phyloP scores from a whole-genome alignment of 2,797 vertebrate species.

The Silurus lanzhouensis region DNA sequence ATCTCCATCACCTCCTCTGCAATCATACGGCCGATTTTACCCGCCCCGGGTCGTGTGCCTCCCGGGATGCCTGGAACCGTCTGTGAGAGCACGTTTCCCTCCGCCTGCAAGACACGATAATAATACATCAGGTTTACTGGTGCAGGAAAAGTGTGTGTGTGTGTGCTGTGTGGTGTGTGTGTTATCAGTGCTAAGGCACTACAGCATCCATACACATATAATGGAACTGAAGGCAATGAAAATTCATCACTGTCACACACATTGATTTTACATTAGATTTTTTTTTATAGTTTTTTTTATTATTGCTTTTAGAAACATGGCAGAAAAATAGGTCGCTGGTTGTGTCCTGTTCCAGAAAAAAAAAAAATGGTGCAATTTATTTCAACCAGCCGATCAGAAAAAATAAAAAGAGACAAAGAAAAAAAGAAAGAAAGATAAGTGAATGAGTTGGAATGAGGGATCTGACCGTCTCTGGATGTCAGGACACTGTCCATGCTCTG shows the following conservation, averaged over 20 bases:
- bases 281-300: too few relatives aligned
- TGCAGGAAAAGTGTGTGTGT: too few relatives aligned
- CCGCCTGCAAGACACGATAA: constrained; percentile 73
- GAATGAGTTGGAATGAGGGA: neutral
- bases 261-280: too few relatives aligned
- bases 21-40: constrained; percentile 99
- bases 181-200: neutral
- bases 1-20: constrained; percentile 99
- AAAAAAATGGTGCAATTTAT: neutral
- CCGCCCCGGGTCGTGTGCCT: constrained; percentile 93
- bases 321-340: neutral
- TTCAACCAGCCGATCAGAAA: too few relatives aligned
- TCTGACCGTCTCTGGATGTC: constrained; percentile 81
- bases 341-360: too few relatives aligned
- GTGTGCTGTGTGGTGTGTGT: too few relatives aligned
- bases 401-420: too few relatives aligned
- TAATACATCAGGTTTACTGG: neutral
- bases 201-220: too few relatives aligned
- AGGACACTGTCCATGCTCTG: constrained; percentile 94
- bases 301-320: neutral
- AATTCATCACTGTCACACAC: too few relatives aligned
- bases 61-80: constrained; percentile 95
- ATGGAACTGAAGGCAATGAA: neutral
- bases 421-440: neutral
- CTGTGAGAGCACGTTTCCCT: constrained; percentile 85